Evolutionary conservation across 2,797 vertebrate species (phyloP).

Genomic region (Cirrhinus molitorella): DNA sequence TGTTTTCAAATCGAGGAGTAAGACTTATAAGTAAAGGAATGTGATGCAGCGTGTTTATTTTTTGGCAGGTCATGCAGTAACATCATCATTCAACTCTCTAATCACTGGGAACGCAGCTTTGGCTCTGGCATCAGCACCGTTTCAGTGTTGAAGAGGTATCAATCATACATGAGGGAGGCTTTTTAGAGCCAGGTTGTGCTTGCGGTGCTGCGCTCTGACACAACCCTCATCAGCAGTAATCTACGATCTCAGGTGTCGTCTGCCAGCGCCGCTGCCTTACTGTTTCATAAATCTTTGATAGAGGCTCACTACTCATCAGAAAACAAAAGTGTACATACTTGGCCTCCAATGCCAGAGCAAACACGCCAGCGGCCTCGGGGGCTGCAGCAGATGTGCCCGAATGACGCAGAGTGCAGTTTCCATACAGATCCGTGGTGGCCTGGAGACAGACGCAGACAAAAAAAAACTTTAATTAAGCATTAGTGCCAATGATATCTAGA

Average conservation of each 20-base stretch:
- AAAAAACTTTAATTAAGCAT: not conserved
- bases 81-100: not conserved
- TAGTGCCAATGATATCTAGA: not conserved
- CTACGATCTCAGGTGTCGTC: slow-evolving; percentile 3
- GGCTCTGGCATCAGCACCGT: not conserved
- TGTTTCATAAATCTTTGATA: slow-evolving; percentile 47
- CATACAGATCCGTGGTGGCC: slow-evolving; percentile 99
- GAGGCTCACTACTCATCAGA: slow-evolving; percentile 7
- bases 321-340: slow-evolving; percentile 85
- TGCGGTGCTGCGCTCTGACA: slow-evolving; percentile 8
- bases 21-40: not conserved
- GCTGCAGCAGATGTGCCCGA: slow-evolving; percentile 98
- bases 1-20: not conserved
- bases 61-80: not conserved
- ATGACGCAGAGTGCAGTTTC: slow-evolving; percentile 97
- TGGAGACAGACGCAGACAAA: slow-evolving; percentile 70
- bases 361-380: slow-evolving; percentile 97
- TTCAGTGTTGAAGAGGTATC: not conserved
- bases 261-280: not conserved
- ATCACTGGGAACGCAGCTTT: not conserved
- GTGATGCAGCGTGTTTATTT: not conserved
- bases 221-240: slow-evolving; percentile 11
- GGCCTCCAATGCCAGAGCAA: slow-evolving; percentile 95
- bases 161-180: not conserved
- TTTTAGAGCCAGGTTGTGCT: not conserved